Conservation (phyloP, 2,113 vertebrate genomes). For the Cebus imitator region DNA sequence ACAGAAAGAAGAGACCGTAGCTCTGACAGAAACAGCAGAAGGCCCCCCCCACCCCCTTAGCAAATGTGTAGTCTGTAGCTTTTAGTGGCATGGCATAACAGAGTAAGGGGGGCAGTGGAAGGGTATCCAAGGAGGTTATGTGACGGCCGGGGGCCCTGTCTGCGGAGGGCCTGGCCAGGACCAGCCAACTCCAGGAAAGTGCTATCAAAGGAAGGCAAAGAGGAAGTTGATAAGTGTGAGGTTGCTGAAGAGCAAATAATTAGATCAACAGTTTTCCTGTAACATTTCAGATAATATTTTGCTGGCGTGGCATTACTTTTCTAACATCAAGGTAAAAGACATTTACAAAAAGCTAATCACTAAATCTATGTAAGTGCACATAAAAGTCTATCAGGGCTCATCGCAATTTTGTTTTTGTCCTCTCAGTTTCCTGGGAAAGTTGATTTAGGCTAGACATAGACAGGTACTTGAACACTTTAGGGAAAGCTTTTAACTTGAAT, state of each 20-base stretch:
- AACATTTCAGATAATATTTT: constrained; percentile 50
- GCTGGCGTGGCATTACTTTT: constrained; percentile 47
- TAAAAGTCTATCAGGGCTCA: background rate
- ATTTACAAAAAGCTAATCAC: constrained; percentile 67
- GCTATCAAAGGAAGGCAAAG: constrained; percentile 20
- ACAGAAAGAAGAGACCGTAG: background rate
- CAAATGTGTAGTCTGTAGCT: background rate
- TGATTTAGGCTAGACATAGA: constrained; percentile 21
- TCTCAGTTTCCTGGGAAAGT: constrained; percentile 53
- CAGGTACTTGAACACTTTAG: background rate
- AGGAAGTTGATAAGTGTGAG: constrained; percentile 26
- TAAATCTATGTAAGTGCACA: constrained; percentile 10
- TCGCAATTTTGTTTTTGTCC: constrained; percentile 23
- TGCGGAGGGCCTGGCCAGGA: background rate
- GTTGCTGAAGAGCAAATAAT: constrained; percentile 54
- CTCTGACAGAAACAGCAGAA: background rate
- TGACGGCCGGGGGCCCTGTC: background rate
- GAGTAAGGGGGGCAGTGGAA: background rate
- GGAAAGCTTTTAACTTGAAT: constrained; percentile 49
- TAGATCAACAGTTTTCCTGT: constrained; percentile 59
- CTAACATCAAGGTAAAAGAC: background rate
- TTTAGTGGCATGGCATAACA: background rate
- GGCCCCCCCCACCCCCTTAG: background rate
- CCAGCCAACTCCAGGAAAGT: background rate
- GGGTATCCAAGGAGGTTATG: background rate